Conservation (phyloP, 1,140 invertebrate species). For the Sesamia nonagrioides region DNA sequence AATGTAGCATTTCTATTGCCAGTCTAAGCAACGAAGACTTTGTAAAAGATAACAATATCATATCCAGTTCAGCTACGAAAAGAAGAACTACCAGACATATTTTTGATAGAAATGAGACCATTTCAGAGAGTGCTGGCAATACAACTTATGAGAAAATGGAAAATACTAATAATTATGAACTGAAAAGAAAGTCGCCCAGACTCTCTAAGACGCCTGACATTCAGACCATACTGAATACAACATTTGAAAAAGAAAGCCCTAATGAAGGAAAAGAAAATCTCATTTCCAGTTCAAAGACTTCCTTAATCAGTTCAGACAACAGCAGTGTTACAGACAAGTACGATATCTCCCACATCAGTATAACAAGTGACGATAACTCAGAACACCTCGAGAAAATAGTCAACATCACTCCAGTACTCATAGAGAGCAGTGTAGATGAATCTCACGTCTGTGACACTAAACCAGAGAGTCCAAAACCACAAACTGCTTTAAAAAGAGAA, state of each 20-base stretch:
- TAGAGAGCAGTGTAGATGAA: conserved; percentile 80
- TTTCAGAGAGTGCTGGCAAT: neutral
- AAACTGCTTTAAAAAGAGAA: conserved; percentile 69
- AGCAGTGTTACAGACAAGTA: conserved; percentile 63
- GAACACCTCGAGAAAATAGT: conserved; percentile 64
- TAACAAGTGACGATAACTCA: conserved; percentile 75
- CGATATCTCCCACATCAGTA: conserved; percentile 69
- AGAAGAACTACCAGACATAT: neutral
- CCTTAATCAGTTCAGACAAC: conserved; percentile 69
- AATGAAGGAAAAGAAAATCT: neutral
- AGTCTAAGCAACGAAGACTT: conserved; percentile 21
- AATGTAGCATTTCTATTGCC: conserved; percentile 30
- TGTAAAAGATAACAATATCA: neutral
- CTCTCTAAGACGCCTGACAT: neutral
- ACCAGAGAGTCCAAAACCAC: conserved; percentile 47
- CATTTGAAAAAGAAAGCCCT: conserved; percentile 25
- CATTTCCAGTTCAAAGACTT: conserved; percentile 54
- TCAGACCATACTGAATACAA: conserved; percentile 14
- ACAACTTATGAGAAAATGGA: conserved; percentile 18
- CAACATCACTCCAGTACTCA: conserved; percentile 71
- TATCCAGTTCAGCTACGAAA: conserved; percentile 34
- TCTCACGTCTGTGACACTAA: conserved; percentile 43
- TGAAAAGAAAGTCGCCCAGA: conserved; percentile 26
- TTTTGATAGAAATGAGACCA: neutral
- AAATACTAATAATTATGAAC: conserved; percentile 1